A percentile compares a stretch with the other conserved stretches of the same genome.
These are phyloP conservation scores for Myotis pilosus DNA, from an alignment of 2,797 vertebrate species.

Conservation along the genomic window DNA sequence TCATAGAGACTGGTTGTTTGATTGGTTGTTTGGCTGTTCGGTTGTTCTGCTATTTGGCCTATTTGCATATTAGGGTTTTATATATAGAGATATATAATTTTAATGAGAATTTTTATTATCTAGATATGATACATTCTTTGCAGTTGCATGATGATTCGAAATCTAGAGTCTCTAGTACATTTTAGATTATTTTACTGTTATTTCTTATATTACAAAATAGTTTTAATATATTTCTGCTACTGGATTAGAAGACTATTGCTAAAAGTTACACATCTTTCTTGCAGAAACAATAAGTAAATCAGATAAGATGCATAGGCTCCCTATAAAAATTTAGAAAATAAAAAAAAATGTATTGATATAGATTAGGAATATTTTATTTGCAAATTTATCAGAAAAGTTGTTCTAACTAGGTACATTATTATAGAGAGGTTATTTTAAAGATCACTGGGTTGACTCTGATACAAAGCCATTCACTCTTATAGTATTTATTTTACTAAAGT, in stretches of 20 bases:
- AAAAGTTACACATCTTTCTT: constrained; percentile 37
- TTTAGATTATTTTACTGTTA: constrained; percentile 17
- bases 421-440: not conserved
- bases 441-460: not conserved
- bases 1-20: no score
- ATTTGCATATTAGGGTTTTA: no score
- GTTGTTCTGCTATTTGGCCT: no score
- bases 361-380: not conserved
- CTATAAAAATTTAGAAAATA: not conserved
- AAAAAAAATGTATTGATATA: not conserved
- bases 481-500: not conserved
- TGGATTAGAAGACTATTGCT: not conserved
- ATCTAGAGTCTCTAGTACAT: not conserved
- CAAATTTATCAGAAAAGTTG: constrained; percentile 35
- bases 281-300: constrained; percentile 26
- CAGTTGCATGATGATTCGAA: not conserved
- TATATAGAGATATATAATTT: not conserved
- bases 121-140: not conserved
- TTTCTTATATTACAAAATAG: not conserved
- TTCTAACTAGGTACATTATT: not conserved
- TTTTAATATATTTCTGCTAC: not conserved
- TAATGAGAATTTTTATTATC: not conserved
- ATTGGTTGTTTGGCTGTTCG: no score
- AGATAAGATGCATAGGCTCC: not conserved
- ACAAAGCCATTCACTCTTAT: not conserved